Evolutionary conservation across 2,888 invertebrate genomes (phyloP).

Genomic region (Exephanes ischioxanthus): DNA sequence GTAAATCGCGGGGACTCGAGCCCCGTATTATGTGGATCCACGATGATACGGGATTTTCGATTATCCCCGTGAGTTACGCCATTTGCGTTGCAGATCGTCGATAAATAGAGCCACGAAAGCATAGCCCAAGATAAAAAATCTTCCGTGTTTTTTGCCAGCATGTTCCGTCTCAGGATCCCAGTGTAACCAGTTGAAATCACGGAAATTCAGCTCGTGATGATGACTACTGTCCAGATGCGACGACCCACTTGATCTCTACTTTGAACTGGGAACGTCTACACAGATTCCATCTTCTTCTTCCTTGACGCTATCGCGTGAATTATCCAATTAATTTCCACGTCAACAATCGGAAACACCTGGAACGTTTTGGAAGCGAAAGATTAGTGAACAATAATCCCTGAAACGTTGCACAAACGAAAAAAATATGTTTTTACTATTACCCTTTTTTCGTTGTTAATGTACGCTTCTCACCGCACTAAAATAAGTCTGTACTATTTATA

Average conservation of each 20-base stretch:
- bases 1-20: not conserved
- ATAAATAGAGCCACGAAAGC: not conserved
- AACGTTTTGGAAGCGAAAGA: not conserved
- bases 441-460: slow-evolving; percentile 11
- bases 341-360: slow-evolving; percentile 1
- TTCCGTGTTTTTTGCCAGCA: not conserved
- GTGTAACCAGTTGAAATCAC: not conserved
- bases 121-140: not conserved
- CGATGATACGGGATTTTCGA: not conserved
- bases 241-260: not conserved
- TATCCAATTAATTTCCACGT: not conserved
- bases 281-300: not conserved
- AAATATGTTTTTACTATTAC: not conserved
- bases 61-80: not conserved
- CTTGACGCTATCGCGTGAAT: not conserved
- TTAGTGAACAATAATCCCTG: not conserved
- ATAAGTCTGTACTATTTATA: not conserved
- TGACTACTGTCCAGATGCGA: not conserved
- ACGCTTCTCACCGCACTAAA: not conserved
- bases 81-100: not conserved
- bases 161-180: not conserved
- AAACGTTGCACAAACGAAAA: not conserved
- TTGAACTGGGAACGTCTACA: not conserved
- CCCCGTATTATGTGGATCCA: not conserved
- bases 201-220: not conserved